These are phyloP conservation scores for Diachasmimorpha longicaudata DNA, from an alignment of 1,140 invertebrate genomes.

Conservation along the genomic window DNA sequence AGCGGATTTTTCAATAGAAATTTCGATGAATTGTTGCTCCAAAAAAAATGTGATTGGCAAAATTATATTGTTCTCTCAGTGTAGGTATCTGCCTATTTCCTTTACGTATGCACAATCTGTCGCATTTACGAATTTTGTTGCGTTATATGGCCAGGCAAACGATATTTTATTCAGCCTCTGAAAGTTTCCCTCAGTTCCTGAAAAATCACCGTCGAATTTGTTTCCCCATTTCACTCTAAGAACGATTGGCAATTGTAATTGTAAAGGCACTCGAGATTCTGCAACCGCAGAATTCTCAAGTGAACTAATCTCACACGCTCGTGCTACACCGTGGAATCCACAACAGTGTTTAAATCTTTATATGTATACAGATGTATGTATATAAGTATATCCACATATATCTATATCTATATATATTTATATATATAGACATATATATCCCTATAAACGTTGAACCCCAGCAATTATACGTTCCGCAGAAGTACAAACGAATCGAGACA, in stretches of 20 bases:
- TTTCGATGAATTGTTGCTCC: too few species aligned
- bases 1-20: too few species aligned
- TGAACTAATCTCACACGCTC: background rate
- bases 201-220: background rate
- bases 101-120: too few species aligned
- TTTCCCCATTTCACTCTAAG: background rate
- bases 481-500: constrained; percentile 41
- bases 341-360: background rate
- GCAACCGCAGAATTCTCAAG: background rate
- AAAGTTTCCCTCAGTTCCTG: background rate
- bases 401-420: background rate
- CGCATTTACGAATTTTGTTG: too few species aligned
- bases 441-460: constrained; percentile 10
- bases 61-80: too few species aligned
- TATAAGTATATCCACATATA: background rate
- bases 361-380: background rate
- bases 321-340: background rate
- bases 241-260: constrained; percentile 9
- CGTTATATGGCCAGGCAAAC: too few species aligned
- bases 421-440: constrained; percentile 14
- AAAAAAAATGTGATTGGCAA: too few species aligned
- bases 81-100: too few species aligned
- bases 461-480: constrained; percentile 28
- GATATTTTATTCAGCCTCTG: too few species aligned
- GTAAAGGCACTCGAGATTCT: background rate